Base-by-base conservation (phyloP, 2,888 invertebrate species). In the Panopea generosa region DNA sequence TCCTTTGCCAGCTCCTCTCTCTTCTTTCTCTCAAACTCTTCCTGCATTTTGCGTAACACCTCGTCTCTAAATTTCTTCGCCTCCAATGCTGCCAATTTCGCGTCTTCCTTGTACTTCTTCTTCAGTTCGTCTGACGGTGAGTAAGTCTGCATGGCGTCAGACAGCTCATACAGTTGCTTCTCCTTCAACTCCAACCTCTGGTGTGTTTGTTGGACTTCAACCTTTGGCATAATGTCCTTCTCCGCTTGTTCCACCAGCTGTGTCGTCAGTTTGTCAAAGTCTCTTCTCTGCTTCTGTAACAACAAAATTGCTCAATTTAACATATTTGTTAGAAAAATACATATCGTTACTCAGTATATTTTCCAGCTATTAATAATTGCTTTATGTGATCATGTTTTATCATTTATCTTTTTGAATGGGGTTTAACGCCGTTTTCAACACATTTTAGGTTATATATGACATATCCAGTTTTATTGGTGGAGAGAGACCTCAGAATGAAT, bases 161-260 rank as follows among this genome's bases (percentile, higher is more conserved):
- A 88, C 11, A 91, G 83, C 56, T 91, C 91, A 27, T 78, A 75
- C 20, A 91, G 84, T 63, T 91, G 91, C 70, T 87, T 87, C 57
- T 90, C 90, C 57, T 90, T 91, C 55, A 91, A 87, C 16, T 86
- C 81, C 1, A 91, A 87, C 6, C 89, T 71, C 6, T 83, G 84
- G 62, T 90, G 79, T 4, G 87, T 90, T 59, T 89, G 86, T 18
- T 87, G 69, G 2, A 88, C 84, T 65, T 91, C 88, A 60, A 88
- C 75, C 53, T 85, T 82, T 16, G 87, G 88, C 16, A 76, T 60
- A 4, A 86, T 77, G 50, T 90, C 88, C 40, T 84, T 84, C 61
- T 89, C 87, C 2, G 87, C 88, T 70, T 86, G 85, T 18, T 69
- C 73, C 1, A 85, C 63, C 50, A 91, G 72, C 56, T 88, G 83